phyloP scores from a whole-genome alignment of 2,888 invertebrate genomes.

The Tricholauxania praeusta region DNA sequence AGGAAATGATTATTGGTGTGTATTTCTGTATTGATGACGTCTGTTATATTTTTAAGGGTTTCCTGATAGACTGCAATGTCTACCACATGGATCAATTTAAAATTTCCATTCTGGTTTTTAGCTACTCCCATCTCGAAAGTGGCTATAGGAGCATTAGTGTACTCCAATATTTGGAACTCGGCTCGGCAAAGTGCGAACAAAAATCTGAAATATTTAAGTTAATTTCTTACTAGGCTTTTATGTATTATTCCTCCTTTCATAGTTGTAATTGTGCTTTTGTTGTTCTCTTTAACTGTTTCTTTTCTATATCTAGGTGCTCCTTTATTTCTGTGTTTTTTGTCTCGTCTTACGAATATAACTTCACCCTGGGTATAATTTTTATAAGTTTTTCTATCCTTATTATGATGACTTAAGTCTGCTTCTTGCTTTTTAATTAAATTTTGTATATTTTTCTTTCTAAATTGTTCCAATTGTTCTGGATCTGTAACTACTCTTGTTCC shows the following conservation, averaged over 20 bases:
- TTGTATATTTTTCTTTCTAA: constrained; percentile 14
- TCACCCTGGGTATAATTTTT: constrained; percentile 3
- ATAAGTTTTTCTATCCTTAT: constrained; percentile 3
- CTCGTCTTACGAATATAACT: neutral
- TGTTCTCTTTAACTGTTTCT: constrained; percentile 26
- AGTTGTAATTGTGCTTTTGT: constrained; percentile 6
- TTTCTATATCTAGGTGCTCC: constrained; percentile 11
- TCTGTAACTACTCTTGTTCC: constrained; percentile 24
- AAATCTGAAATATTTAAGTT: neutral
- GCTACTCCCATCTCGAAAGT: neutral
- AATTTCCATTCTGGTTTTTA: constrained; percentile 2
- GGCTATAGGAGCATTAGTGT: constrained; percentile 17
- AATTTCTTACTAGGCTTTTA: constrained; percentile 6
- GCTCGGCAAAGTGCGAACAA: neutral
- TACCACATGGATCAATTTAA: constrained; percentile 13
- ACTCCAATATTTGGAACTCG: constrained; percentile 8
- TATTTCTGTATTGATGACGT: neutral
- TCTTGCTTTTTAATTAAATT: constrained; percentile 20
- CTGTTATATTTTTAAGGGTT: neutral
- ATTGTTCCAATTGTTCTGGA: constrained; percentile 17
- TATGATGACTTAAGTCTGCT: constrained; percentile 9
- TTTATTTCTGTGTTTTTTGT: constrained; percentile 12
- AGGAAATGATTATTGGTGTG: neutral
- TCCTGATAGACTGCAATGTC: constrained; percentile 10
- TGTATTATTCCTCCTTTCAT: neutral